Evolutionary conservation across 2,888 invertebrate species (phyloP).

Genomic region (Electrophaes corylata): DNA sequence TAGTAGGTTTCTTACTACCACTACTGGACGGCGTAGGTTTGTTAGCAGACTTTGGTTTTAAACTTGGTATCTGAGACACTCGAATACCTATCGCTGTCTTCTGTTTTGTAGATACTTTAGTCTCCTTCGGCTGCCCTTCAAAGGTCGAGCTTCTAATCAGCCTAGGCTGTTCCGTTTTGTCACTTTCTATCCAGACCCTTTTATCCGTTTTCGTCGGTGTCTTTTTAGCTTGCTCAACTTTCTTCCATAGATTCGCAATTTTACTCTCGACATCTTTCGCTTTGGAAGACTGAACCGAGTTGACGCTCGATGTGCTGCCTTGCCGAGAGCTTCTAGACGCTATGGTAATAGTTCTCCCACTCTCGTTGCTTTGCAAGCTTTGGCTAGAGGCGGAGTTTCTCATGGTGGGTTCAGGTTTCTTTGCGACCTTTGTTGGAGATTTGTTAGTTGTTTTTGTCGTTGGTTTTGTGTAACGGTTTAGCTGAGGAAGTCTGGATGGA

Average conservation of each 20-base stretch:
- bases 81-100: constrained; percentile 77
- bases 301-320: constrained; percentile 84
- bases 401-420: constrained; percentile 62
- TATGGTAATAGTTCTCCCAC: constrained; percentile 72
- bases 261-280: constrained; percentile 89
- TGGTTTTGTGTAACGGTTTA: constrained; percentile 57
- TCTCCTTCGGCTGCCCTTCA: constrained; percentile 81
- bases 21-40: constrained; percentile 49
- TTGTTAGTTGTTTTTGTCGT: constrained; percentile 57
- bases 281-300: constrained; percentile 84
- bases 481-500: constrained; percentile 73
- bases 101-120: constrained; percentile 67
- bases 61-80: constrained; percentile 75
- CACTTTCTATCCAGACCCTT: constrained; percentile 84
- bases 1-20: constrained; percentile 56
- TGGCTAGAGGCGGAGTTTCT: constrained; percentile 82
- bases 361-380: constrained; percentile 82
- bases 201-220: constrained; percentile 84
- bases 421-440: constrained; percentile 49
- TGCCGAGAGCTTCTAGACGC: constrained; percentile 65
- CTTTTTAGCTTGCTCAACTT: constrained; percentile 88
- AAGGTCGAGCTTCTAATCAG: constrained; percentile 87
- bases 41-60: constrained; percentile 61
- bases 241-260: constrained; percentile 92
- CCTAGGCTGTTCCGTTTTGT: constrained; percentile 67